These are phyloP conservation scores for Andrena dorsata DNA, from an alignment of 2,888 invertebrate species.

Conservation along the genomic window DNA sequence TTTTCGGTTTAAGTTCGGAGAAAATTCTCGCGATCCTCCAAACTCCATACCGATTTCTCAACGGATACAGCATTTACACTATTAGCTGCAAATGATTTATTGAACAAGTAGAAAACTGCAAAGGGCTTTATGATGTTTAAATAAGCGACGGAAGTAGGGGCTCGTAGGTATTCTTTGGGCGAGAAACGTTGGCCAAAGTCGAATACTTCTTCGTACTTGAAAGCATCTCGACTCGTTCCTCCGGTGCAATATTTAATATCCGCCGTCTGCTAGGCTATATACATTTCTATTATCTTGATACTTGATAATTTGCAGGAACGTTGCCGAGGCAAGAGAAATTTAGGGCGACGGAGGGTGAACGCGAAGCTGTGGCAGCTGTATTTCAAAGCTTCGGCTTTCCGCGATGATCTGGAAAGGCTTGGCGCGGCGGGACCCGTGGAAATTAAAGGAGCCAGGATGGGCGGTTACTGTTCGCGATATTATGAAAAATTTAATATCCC, in stretches of 20 bases:
- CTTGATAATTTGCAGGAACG: background rate
- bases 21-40: too few relatives aligned
- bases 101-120: background rate
- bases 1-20: too few relatives aligned
- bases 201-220: slow-evolving; percentile 6
- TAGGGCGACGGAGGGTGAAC: background rate
- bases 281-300: background rate
- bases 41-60: too few relatives aligned
- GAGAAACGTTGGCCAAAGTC: background rate
- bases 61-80: too few relatives aligned
- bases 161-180: background rate
- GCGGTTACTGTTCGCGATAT: background rate
- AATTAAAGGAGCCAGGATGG: background rate
- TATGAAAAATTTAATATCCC: slow-evolving; percentile 27
- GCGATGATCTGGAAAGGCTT: too few relatives aligned
- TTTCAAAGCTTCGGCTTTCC: background rate
- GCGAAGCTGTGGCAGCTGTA: background rate
- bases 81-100: background rate
- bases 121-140: background rate
- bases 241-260: slow-evolving; percentile 31
- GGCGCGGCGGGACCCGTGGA: too few relatives aligned
- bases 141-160: too few relatives aligned
- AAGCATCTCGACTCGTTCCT: background rate
- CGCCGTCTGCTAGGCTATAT: background rate
- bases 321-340: background rate